Conservation (phyloP, 2,797 vertebrate genomes). For the Pterois miles region DNA sequence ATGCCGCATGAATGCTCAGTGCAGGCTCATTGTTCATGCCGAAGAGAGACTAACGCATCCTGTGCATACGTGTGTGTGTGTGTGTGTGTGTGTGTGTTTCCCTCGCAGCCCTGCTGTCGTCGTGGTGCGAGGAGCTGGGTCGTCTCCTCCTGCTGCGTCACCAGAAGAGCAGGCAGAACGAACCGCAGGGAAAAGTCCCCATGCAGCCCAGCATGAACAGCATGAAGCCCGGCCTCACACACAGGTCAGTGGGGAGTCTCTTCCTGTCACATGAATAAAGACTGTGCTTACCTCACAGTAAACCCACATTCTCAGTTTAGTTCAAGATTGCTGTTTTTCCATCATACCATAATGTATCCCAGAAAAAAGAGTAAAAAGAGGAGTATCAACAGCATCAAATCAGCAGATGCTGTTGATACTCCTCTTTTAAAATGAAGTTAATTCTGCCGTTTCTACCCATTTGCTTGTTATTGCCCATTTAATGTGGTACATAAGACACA, state of each 20-base stretch:
- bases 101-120: conserved; percentile 92
- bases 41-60: conserved; percentile 5
- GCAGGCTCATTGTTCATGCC: background rate
- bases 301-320: background rate
- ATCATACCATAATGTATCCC: background rate
- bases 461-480: background rate
- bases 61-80: conserved; percentile 5
- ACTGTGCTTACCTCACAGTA: background rate
- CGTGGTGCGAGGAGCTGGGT: conserved; percentile 99
- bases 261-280: conserved; percentile 19
- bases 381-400: background rate
- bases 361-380: background rate
- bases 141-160: conserved; percentile 97
- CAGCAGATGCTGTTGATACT: no score
- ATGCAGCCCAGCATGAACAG: conserved; percentile 99
- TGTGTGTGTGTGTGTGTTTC: conserved; percentile 60
- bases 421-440: no score
- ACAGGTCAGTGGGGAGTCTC: conserved; percentile 88
- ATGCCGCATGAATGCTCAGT: background rate
- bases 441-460: background rate
- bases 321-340: conserved; percentile 3
- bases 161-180: conserved; percentile 99
- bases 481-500: background rate
- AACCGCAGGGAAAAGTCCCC: conserved; percentile 95
- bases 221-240: conserved; percentile 99